phyloP scores from a whole-genome alignment of 2,797 vertebrate genomes.

The Pagetopsis macropterus region DNA sequence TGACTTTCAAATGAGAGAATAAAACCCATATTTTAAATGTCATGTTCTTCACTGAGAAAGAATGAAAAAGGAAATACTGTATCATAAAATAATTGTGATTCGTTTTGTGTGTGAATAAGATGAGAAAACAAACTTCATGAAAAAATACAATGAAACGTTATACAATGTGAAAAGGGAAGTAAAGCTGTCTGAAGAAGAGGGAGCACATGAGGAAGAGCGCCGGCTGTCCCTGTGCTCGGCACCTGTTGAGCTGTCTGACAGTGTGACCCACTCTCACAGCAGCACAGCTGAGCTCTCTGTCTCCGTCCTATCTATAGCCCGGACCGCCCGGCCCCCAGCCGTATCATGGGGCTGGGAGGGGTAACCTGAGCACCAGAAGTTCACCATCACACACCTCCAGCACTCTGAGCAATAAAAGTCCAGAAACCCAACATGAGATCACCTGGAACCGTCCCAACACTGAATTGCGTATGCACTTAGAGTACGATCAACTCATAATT shows the following conservation, averaged over 20 bases:
- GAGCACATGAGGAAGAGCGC: slow-evolving; percentile 23
- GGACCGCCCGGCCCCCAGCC: slow-evolving; percentile 58
- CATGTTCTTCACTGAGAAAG: background rate
- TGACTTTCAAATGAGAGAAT: background rate
- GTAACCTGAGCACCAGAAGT: slow-evolving; percentile 68
- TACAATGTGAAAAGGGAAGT: slow-evolving; percentile 26
- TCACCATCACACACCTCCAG: slow-evolving; percentile 61
- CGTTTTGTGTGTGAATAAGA: background rate
- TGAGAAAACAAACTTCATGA: background rate
- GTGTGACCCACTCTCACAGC: slow-evolving; percentile 77
- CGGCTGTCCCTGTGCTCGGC: slow-evolving; percentile 63
- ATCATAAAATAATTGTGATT: background rate
- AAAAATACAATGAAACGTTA: slow-evolving; percentile 18
- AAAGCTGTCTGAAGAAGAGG: slow-evolving; percentile 14
- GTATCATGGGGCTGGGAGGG: slow-evolving; percentile 50
- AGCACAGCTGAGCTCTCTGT: slow-evolving; percentile 81
- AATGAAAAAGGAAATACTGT: background rate
- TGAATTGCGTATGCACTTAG: background rate
- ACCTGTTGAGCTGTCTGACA: slow-evolving; percentile 82
- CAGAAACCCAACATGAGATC: slow-evolving; percentile 14
- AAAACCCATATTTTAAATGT: background rate
- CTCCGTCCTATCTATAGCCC: slow-evolving; percentile 85
- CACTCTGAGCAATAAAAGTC: slow-evolving; percentile 3
- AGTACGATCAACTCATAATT: background rate
- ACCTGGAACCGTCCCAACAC: slow-evolving; percentile 22